Evolutionary conservation across 2,797 vertebrate genomes (phyloP).

Genomic region (Falco naumanni): DNA sequence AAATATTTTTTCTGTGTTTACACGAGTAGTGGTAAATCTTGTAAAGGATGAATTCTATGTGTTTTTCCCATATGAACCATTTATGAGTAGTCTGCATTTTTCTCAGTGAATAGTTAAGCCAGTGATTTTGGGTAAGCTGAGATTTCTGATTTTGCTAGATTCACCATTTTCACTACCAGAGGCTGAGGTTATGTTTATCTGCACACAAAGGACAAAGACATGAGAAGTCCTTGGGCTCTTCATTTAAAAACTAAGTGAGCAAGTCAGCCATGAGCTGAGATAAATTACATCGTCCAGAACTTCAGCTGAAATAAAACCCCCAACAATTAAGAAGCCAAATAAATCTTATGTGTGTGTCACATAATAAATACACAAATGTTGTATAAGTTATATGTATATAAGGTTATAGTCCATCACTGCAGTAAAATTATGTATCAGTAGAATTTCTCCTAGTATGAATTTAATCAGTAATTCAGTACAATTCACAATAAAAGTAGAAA

Average conservation of each 20-base stretch:
- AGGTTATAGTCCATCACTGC: neutral
- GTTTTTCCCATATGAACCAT: neutral
- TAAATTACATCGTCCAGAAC: neutral
- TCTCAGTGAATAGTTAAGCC: neutral
- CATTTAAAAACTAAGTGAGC: neutral
- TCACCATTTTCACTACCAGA: neutral
- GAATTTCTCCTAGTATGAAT: neutral
- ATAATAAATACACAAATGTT: neutral
- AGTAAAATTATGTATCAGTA: neutral
- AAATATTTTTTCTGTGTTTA: neutral
- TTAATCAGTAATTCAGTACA: neutral
- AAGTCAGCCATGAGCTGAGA: neutral
- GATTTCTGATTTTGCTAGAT: neutral
- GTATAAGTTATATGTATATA: neutral
- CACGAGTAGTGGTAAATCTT: neutral
- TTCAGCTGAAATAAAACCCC: neutral
- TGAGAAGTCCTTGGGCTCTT: neutral
- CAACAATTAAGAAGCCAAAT: neutral
- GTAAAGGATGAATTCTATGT: neutral
- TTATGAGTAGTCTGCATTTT: neutral
- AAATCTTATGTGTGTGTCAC: neutral
- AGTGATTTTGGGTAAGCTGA: neutral
- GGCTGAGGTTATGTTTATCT: neutral
- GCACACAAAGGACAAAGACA: neutral
- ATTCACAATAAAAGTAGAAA: neutral